Evolutionary conservation across 2,888 invertebrate species (phyloP).

Genomic region (Lumbricus terrestris): DNA sequence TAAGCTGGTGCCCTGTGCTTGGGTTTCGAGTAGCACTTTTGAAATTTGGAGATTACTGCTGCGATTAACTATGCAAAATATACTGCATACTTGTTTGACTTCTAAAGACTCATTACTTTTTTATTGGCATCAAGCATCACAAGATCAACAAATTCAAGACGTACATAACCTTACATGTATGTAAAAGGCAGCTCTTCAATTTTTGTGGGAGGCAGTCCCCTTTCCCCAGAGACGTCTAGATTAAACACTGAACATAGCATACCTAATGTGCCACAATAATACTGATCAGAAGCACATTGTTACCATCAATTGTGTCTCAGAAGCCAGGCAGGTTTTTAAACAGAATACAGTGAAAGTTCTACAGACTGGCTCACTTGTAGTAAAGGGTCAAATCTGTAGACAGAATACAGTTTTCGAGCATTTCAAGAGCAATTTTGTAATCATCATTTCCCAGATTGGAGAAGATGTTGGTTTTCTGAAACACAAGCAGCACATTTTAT

Average conservation of each 20-base stretch:
- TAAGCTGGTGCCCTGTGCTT: no score
- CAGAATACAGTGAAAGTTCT: neutral
- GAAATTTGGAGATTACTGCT: no score
- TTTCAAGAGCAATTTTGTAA: neutral
- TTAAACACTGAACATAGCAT: neutral
- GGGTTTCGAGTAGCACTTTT: no score
- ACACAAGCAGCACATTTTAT: neutral
- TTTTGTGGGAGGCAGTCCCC: no score
- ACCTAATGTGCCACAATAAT: neutral
- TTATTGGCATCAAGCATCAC: no score
- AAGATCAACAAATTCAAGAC: no score
- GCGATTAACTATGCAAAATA: no score
- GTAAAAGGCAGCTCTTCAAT: no score
- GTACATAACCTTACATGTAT: no score
- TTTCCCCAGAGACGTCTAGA: no score
- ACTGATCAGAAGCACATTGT: neutral
- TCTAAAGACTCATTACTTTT: no score
- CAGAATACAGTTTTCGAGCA: neutral
- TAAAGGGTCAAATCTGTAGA: neutral
- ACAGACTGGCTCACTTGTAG: neutral
- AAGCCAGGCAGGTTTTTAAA: neutral
- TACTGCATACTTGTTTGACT: no score
- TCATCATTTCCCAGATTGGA: neutral
- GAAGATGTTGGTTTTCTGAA: conserved; percentile 5
- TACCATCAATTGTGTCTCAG: neutral